Base-by-base conservation (phyloP, 2,113 vertebrate genomes). In the Paedocypris sp. region DNA sequence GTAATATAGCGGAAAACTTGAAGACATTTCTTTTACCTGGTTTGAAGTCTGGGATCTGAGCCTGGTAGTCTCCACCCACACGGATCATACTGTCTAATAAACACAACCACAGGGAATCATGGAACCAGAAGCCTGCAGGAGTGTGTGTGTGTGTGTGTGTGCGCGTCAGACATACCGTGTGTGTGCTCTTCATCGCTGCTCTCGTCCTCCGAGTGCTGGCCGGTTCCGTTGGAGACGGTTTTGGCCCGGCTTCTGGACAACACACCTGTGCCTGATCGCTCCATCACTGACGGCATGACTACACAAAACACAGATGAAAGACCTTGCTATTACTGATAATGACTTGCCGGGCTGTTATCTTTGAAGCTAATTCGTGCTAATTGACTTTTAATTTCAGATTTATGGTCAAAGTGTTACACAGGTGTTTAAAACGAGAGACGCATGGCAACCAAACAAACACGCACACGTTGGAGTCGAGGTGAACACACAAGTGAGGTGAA, bases 51-150 rank as follows among this genome's bases (percentile, higher is more conserved):
- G 91, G 91, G 66, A 94, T 92, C 75, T 88, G 88, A 6, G 91
- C 90, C 69, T 94, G 91, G 77, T 92, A 94, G 85, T 94, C 90
- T 64, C 89, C 87, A 65, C 91, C 90, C 67, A 94, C 91, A 63
- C 91, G 83, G 80, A 94, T 94, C 91, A 94, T 94, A 69, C 89
- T 94, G 82, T 94, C 90, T 93, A 60, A 18, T 56, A 35, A 23
- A 49, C 42, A 19, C 11, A 31, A 32, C 52, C 16, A 60, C 25
- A 25, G 10, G 12, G 53, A 54, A 25, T 32, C 60, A 59, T n/a
- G n/a, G n/a, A n/a, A n/a, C n/a, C n/a, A n/a, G n/a, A n/a, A n/a
- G n/a, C n/a, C n/a, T n/a, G n/a, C n/a, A n/a, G 8, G 51, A 50
- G 60, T 45, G 15, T 42, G 12, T 52, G 11, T 12, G 25, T 48